Percentiles rank a stretch among this genome's conserved stretches.
Conservation (phyloP, 2,888 invertebrate species). For the Agelastica alni region DNA sequence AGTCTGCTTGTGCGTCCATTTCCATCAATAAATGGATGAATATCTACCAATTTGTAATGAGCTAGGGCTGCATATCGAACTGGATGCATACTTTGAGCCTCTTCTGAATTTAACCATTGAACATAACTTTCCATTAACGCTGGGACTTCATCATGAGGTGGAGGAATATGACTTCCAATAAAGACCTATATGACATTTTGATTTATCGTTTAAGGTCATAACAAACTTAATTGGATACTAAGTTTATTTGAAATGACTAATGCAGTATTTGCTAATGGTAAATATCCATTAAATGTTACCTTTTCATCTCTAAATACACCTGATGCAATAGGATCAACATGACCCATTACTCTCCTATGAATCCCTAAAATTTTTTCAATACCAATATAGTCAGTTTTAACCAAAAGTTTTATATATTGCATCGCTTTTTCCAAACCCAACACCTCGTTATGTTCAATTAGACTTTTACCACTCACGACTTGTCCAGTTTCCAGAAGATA, state of each 20-base stretch:
- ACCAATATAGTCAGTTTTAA: slow-evolving; percentile 76
- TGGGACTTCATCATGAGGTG: slow-evolving; percentile 80
- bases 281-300: slow-evolving; percentile 37
- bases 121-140: slow-evolving; percentile 85
- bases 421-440: slow-evolving; percentile 92
- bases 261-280: no score
- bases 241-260: no score
- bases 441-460: slow-evolving; percentile 97
- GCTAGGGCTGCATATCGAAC: slow-evolving; percentile 89
- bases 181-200: slow-evolving; percentile 79
- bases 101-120: slow-evolving; percentile 91
- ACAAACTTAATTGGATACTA: no score
- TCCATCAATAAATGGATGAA: slow-evolving; percentile 96
- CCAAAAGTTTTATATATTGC: slow-evolving; percentile 84
- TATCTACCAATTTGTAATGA: slow-evolving; percentile 95
- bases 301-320: slow-evolving; percentile 87
- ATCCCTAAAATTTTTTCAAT: slow-evolving; percentile 89
- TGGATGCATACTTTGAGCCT: slow-evolving; percentile 66
- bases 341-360: slow-evolving; percentile 89
- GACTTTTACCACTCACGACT: slow-evolving; percentile 87
- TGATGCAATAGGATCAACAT: slow-evolving; percentile 91
- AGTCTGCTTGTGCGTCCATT: slow-evolving; percentile 95
- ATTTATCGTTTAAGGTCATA: no score
- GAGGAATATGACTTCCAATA: slow-evolving; percentile 94
- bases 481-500: slow-evolving; percentile 89